Base-by-base conservation (phyloP, 2,113 vertebrate genomes). In the Crotalus viridis region DNA sequence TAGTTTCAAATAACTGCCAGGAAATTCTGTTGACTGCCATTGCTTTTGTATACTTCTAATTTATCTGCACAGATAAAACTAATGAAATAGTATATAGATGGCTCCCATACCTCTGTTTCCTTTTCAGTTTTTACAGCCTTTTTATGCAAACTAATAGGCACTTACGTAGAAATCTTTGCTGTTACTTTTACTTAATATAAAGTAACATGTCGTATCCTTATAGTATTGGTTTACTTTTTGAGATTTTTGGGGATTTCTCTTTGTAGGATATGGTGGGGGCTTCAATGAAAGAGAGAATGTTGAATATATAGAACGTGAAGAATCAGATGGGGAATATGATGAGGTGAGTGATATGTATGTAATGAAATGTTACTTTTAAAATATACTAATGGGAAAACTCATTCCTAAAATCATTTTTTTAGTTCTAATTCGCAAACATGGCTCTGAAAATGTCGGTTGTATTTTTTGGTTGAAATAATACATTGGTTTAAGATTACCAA, bases 241-340 rank as follows among this genome's bases (percentile, higher is more conserved):
- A 90, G 1, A 54, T 90, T 90, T 51, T 54, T 52, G 88, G 6
- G 93, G 0, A 52, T 39, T 28, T 33, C 39, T 92, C 59, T 96
- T 46, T 89, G 0, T 91, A 99, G 99, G 99, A n/a, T 99, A 99
- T 12, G 99, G 99, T 91, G 99, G 99, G 91, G 99, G 99, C n/a
- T 99, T 99, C 95, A 99, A 99, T 92, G 99, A 99, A 94, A 98
- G 99, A 93, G 99, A 99, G 96, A 99, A 99, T 59, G 98, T 99
- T 51, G 99, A 99, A 6, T 99, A 99, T 94, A 99, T 99, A 87
- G 99, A 99, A 96, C 97, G 99, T 13, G 99, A 99, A 94, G 99
- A 99, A 92, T 99, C 99, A 0, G 99, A 99, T 69, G 99, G 99
- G n/a, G 99, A 99, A 96, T 99, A 99, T 6, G 99, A 99, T 95